Conservation (phyloP, 1,140 invertebrate genomes). For the Oedothorax gibbosus region DNA sequence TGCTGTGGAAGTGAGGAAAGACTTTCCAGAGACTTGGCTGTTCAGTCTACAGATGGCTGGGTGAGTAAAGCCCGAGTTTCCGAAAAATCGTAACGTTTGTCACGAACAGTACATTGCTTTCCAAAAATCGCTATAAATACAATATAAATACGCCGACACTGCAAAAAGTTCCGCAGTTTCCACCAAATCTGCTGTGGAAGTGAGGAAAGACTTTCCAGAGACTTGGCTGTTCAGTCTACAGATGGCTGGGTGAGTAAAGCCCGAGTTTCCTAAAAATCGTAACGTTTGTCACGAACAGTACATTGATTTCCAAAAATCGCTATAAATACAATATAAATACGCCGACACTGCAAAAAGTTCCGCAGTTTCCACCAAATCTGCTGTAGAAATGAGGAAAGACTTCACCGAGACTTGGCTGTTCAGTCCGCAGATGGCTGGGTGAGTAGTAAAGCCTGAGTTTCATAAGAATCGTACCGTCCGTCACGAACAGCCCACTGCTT, state of each 20-base stretch:
- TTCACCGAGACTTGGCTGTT: constrained; percentile 81
- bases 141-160: too few relatives aligned
- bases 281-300: too few relatives aligned
- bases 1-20: constrained; percentile 70
- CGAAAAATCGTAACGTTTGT: too few relatives aligned
- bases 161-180: neutral
- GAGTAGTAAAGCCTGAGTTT: constrained; percentile 49
- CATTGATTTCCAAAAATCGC: too few relatives aligned
- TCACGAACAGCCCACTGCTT: too few relatives aligned
- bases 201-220: constrained; percentile 77
- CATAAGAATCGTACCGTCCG: too few relatives aligned
- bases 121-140: too few relatives aligned
- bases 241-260: constrained; percentile 70
- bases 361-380: constrained; percentile 1
- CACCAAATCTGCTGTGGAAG: constrained; percentile 59
- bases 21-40: constrained; percentile 79
- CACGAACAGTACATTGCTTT: too few relatives aligned
- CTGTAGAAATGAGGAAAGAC: constrained; percentile 70
- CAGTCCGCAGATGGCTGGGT: constrained; percentile 73
- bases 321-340: too few relatives aligned
- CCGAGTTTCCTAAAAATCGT: too few relatives aligned
- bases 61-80: too few relatives aligned
- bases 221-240: constrained; percentile 78
- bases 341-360: too few relatives aligned
- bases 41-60: constrained; percentile 74